Base-by-base conservation (phyloP, 2,113 vertebrate species). In the Heterochromis multidens region DNA sequence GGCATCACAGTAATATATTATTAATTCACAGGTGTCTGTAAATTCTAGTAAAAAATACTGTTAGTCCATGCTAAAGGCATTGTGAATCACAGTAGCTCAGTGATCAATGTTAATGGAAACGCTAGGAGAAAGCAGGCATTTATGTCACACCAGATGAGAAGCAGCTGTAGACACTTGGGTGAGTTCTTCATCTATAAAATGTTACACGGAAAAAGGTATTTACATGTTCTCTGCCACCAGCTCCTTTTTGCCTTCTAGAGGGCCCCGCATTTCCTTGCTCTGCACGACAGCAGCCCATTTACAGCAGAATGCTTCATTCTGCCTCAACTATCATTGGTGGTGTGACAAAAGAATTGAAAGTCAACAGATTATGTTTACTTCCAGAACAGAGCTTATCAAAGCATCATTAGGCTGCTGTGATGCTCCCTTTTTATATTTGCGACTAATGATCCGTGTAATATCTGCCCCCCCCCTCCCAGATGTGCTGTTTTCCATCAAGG, bases 371-470 rank as follows among this genome's bases (percentile, higher is more conserved):
- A 95, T 95, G 94, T 95, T 97, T 96, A 96, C 94, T 97, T 97
- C 96, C 94, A 94, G 95, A 93, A 93, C 89, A 86, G 91, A 82
- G 67, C 95, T 93, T 88, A 94, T 96, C 95, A 97, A 94, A 89
- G 93, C 94, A 78, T 95, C 95, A 94, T 96, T 97, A 95, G 96
- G 95, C 95, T 86, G 95, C 96, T 88, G 95, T 91, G 95, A 95
- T 94, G 94, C 95, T 95, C 95, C 89, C 93, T 91, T 92, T 87
- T 94, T 95, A 96, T 96, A 95, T 95, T 90, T 85, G 94, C 13
- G 82, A 87, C 96, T 98, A 98, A 98, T 96, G 97, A 96, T 95
- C 96, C 97, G 82, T 97, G 96, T 98, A 97, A 98, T 97, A 94
- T 94, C 94, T 72, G 83, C 92, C 79, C 93, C 88, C 93, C 83